Conservation (phyloP, 2,113 vertebrate species). For the Anoura caudifer region DNA sequence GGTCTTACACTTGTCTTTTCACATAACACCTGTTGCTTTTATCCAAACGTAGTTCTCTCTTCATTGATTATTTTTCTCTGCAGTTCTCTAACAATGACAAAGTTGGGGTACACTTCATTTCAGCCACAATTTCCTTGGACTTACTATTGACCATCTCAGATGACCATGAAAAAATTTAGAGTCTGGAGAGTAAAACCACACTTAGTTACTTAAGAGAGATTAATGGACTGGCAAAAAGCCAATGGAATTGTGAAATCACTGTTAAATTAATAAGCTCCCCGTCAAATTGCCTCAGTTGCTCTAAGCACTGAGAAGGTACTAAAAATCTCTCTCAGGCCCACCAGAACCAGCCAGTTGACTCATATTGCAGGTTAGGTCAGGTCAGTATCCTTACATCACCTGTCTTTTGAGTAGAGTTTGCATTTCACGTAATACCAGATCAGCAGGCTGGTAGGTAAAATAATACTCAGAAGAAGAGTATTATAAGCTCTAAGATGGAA, state of each 20-base stretch:
- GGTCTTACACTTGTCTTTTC: background rate
- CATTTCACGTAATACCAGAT: background rate
- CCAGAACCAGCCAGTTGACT: background rate
- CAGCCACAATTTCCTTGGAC: background rate
- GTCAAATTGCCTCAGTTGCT: conserved; percentile 9
- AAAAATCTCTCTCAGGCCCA: background rate
- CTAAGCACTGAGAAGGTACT: background rate
- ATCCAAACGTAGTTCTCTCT: background rate
- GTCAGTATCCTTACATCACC: background rate
- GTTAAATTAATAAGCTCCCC: conserved; percentile 10
- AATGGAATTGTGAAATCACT: background rate
- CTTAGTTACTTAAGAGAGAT: background rate
- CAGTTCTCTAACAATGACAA: background rate
- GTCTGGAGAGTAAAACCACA: background rate
- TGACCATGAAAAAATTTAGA: background rate
- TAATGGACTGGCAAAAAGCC: background rate
- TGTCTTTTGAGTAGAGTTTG: background rate
- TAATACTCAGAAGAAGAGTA: background rate
- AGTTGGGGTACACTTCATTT: background rate
- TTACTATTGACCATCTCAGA: conserved; percentile 27
- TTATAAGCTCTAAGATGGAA: background rate
- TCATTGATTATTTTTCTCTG: background rate
- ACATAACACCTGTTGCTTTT: background rate
- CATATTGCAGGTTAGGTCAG: background rate
- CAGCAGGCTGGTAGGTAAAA: background rate